Percentiles rank a stretch among this genome's conserved stretches.
Evolutionary conservation across 2,888 invertebrate genomes (phyloP).

Genomic region (Archips xylosteana): DNA sequence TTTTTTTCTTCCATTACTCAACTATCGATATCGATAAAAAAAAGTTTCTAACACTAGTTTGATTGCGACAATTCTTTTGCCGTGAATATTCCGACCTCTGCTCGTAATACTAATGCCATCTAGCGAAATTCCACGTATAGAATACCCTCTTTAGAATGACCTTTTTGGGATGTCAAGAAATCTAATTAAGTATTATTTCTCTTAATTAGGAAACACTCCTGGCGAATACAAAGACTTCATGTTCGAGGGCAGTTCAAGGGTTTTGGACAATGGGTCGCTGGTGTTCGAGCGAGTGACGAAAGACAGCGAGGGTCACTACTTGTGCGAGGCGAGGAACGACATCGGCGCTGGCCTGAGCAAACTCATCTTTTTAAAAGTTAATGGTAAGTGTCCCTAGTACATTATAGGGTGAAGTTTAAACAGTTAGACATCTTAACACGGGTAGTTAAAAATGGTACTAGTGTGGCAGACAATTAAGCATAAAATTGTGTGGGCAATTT

Average conservation of each 20-base stretch:
- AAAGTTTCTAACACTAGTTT: too few relatives aligned
- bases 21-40: too few relatives aligned
- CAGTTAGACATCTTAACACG: too few relatives aligned
- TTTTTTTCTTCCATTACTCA: too few relatives aligned
- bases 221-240: conserved; percentile 94
- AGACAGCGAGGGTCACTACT: conserved; percentile 95
- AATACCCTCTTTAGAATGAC: not conserved
- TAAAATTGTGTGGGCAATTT: too few relatives aligned
- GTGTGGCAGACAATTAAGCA: not conserved
- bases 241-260: conserved; percentile 91
- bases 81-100: too few relatives aligned
- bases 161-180: not conserved
- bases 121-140: too few relatives aligned
- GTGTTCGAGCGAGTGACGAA: conserved; percentile 93
- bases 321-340: conserved; percentile 97
- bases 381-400: conserved; percentile 86
- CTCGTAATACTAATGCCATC: too few relatives aligned
- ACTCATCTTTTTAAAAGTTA: conserved; percentile 95
- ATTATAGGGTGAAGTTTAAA: not conserved
- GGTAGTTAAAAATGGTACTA: too few relatives aligned
- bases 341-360: conserved; percentile 97
- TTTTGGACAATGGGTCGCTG: conserved; percentile 93
- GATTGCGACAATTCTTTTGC: too few relatives aligned
- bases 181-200: not conserved
- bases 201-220: conserved; percentile 83